Base-by-base conservation (phyloP, 2,113 vertebrate genomes). In the Nyctereutes procyonoides region DNA sequence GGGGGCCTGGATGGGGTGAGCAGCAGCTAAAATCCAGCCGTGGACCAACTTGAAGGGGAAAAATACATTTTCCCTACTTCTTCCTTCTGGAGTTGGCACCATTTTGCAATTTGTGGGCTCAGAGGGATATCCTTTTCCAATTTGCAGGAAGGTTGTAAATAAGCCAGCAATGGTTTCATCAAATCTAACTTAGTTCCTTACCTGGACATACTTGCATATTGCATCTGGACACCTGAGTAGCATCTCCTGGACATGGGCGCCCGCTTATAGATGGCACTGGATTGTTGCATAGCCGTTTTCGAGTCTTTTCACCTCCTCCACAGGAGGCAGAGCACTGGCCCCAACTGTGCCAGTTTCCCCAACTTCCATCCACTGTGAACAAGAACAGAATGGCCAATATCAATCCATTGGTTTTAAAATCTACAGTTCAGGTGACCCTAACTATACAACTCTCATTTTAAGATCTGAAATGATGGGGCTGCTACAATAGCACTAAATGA, bases 261-360 rank as follows among this genome's bases (percentile, higher is more conserved):
- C 99, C 99, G 20, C 32, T 94, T 43, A 99, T 98, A 30, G 98
- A 98, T 0, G 99, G 98, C 19, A 98, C 93, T 0, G 99, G 99
- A 93, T 88, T 99, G 96, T 98, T 99, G 88, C 99, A 99, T 0
- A 99, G 97, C 19, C 99, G 99, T 14, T 96, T 95, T 3, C 99
- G 98, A 8, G 98, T 99, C 98, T 98, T 99, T 95, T 99, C 99
- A 3, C 99, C 99, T 20, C 99, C 99, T 30, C 99, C 99, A 88
- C 99, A 99, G 15, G 99, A 99, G 43, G 98, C 98, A 86, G 99
- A 99, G 90, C 99, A 99, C 2, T 97, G 98, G 92, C 98, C 99
- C 99, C 99, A 99, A 0, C 98, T 79, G 28, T 99, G 99, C 99
- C 99, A 99, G 15, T 98, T 97, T 13, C 99, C 99, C 99, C 99